Conservation (phyloP, 2,113 vertebrate genomes). For the Tiliqua scincoides region DNA sequence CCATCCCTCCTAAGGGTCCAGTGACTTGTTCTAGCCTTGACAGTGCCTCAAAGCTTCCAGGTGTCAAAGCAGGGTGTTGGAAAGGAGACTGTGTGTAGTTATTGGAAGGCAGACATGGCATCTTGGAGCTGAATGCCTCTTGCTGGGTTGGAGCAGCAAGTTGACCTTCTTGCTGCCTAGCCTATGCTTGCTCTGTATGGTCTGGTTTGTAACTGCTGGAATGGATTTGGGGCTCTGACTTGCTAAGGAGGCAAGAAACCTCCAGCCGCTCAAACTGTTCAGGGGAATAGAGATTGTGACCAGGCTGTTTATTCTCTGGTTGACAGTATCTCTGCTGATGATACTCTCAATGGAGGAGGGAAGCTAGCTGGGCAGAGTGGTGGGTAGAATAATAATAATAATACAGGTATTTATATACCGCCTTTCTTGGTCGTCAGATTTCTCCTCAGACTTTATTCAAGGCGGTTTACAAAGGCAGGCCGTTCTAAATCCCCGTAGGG, state of each 20-base stretch:
- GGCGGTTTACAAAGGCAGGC: too few relatives aligned
- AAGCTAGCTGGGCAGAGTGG: fast-evolving
- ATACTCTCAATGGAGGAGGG: not conserved
- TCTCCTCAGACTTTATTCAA: too few relatives aligned
- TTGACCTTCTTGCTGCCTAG: not conserved
- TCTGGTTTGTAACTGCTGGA: not conserved
- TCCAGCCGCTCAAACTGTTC: not conserved
- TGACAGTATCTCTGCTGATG: slow-evolving; percentile 24
- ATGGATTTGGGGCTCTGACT: not conserved
- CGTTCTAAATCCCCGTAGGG: too few relatives aligned
- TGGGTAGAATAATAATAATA: slow-evolving; percentile 4
- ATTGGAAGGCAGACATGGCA: not conserved
- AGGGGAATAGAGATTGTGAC: not conserved
- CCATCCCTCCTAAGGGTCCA: too few relatives aligned
- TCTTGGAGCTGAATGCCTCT: not conserved
- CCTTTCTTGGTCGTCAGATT: too few relatives aligned
- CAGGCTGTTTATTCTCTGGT: slow-evolving; percentile 20
- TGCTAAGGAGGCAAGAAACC: not conserved
- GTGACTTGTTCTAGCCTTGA: not conserved
- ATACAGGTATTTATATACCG: too few relatives aligned
- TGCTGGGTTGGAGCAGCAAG: not conserved
- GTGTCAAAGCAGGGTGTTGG: not conserved
- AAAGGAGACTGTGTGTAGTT: not conserved
- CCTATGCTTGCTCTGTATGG: not conserved
- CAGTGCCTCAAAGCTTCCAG: not conserved